These are phyloP conservation scores for Pteropus alecto DNA, from an alignment of 2,113 vertebrate species.

Conservation along the genomic window DNA sequence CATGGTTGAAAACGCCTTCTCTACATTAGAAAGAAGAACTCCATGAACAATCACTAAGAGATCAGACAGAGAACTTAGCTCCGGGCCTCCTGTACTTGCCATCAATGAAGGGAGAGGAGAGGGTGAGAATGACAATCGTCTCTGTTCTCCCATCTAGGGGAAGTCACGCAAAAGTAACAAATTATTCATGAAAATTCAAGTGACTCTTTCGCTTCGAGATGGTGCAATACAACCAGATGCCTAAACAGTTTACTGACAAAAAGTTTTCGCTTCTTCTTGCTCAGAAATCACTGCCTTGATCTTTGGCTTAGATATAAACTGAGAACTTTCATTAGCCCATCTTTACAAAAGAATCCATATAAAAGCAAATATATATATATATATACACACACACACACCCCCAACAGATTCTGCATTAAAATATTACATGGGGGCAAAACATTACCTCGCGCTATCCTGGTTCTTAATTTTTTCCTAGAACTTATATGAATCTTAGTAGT, in stretches of 20 bases:
- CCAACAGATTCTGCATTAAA: background rate
- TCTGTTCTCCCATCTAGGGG: background rate
- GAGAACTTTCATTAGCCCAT: background rate
- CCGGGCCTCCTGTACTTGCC: background rate
- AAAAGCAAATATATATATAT: background rate
- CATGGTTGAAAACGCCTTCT: background rate
- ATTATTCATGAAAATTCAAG: conserved; percentile 41
- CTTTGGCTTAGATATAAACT: background rate
- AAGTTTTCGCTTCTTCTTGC: background rate
- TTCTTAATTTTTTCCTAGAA: background rate
- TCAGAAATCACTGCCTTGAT: background rate
- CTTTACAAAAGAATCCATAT: background rate
- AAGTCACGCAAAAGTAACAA: background rate
- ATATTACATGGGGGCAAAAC: background rate
- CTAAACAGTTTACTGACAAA: background rate
- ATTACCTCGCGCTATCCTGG: background rate
- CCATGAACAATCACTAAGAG: background rate
- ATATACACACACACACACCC: background rate
- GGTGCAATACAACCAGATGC: background rate
- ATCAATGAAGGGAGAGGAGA: background rate
- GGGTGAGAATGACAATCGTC: background rate
- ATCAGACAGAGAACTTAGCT: background rate
- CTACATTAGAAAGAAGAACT: background rate
- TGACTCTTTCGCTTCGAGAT: background rate
- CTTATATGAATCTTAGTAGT: background rate